A percentile compares a stretch with the other conserved stretches of the same genome.
Evolutionary conservation across 2,113 vertebrate genomes (phyloP).

Genomic region (Hirundichthys speculiger): DNA sequence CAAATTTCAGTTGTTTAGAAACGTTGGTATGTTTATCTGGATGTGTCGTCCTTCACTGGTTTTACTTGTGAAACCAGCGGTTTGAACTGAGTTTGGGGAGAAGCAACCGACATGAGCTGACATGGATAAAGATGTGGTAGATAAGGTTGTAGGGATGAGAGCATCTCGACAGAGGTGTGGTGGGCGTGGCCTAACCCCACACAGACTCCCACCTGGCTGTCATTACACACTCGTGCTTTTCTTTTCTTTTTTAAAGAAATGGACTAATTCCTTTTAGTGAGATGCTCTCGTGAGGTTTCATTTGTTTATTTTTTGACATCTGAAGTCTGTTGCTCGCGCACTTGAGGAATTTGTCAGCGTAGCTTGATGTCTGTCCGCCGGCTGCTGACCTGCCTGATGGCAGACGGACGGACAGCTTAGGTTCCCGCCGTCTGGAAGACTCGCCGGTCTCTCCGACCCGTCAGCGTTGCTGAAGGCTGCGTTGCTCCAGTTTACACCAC

Average conservation of each 20-base stretch:
- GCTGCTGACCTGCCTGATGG: slow-evolving; percentile 1
- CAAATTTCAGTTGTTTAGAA: too few relatives aligned
- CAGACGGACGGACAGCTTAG: neutral
- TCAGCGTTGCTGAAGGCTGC: neutral
- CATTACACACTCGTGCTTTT: too few relatives aligned
- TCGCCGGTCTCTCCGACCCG: too few relatives aligned
- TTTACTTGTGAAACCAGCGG: neutral
- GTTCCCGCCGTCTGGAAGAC: too few relatives aligned
- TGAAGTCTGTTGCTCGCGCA: neutral
- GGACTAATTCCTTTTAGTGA: too few relatives aligned
- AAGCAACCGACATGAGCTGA: slow-evolving; percentile 20
- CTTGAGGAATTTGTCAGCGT: slow-evolving; percentile 13
- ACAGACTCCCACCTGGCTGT: neutral
- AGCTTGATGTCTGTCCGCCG: slow-evolving; percentile 1
- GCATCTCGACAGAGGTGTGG: slow-evolving; percentile 5
- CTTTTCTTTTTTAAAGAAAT: too few relatives aligned
- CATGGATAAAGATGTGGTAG: slow-evolving; percentile 29
- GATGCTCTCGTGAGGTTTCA: neutral
- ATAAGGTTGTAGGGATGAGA: slow-evolving; percentile 13
- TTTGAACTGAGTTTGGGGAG: neutral
- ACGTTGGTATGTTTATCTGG: too few relatives aligned
- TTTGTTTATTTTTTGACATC: neutral
- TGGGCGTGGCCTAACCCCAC: slow-evolving; percentile 17
- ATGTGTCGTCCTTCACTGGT: too few relatives aligned
- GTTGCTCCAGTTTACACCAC: neutral